Evolutionary conservation across 2,797 vertebrate species (phyloP).

Genomic region (Synaphobranchus kaupii): DNA sequence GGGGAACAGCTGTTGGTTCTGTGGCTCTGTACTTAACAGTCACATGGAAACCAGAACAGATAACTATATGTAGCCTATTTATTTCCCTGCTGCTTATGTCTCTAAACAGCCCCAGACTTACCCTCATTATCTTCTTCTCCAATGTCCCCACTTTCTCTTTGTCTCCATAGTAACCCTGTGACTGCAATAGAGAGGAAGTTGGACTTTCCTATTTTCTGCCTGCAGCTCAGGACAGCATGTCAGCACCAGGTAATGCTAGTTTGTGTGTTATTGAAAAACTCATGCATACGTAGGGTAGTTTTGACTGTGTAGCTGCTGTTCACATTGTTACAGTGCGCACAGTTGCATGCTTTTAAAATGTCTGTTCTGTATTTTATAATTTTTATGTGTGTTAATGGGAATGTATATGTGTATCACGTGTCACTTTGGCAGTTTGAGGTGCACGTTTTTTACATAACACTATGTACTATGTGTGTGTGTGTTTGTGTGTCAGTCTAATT

Average conservation of each 20-base stretch:
- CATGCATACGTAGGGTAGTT: neutral
- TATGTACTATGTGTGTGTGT: neutral
- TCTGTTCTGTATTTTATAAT: neutral
- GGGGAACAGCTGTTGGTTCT: neutral
- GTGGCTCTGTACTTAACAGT: neutral
- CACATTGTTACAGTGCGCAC: neutral
- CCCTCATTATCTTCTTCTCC: neutral
- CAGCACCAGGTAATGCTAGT: conserved; percentile 66
- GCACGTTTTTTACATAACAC: neutral
- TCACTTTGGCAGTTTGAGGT: neutral
- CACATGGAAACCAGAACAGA: neutral
- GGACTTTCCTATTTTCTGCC: conserved; percentile 24
- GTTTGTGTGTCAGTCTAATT: neutral
- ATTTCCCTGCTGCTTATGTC: neutral
- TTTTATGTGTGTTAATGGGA: neutral
- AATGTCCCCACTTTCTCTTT: conserved; percentile 20
- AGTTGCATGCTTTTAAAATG: neutral
- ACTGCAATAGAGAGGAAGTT: conserved; percentile 43
- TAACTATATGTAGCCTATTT: neutral
- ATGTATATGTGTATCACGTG: neutral
- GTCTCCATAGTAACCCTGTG: conserved; percentile 45
- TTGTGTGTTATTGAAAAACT: neutral
- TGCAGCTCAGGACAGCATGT: conserved; percentile 55
- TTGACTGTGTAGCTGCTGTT: neutral
- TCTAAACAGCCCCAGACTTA: neutral